Percentiles rank a stretch among this genome's conserved stretches.
Conservation (phyloP, 2,113 vertebrate genomes). For the Hucho hucho region DNA sequence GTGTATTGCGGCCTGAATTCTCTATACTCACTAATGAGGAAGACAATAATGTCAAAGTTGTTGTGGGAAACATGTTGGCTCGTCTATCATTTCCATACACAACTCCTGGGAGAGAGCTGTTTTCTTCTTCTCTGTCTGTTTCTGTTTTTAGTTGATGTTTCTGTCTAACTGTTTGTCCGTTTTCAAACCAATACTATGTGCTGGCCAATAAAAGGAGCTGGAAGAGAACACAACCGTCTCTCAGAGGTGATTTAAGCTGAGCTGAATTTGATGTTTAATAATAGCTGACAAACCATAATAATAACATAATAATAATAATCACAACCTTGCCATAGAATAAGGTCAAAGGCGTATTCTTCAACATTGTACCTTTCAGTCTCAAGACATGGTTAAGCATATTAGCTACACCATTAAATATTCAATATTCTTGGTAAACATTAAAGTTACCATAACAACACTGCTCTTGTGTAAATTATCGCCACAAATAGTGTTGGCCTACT, state of each 20-base stretch:
- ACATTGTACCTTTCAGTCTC: not conserved
- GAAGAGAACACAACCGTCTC: constrained; percentile 45
- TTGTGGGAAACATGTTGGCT: constrained; percentile 82
- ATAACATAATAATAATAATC: not conserved
- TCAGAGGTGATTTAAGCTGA: constrained; percentile 75
- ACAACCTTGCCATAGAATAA: not conserved
- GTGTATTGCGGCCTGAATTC: constrained; percentile 82
- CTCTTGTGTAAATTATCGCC: not conserved
- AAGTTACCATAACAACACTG: constrained; percentile 2
- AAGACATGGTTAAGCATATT: not conserved
- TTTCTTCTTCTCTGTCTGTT: constrained; percentile 72
- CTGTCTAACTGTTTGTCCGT: constrained; percentile 47
- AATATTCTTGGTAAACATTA: not conserved
- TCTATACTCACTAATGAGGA: constrained; percentile 77
- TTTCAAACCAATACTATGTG: constrained; percentile 37
- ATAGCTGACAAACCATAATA: not conserved
- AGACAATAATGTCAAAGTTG: constrained; percentile 85
- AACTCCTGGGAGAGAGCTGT: constrained; percentile 86
- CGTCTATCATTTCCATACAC: constrained; percentile 78
- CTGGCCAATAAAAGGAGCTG: constrained; percentile 31
- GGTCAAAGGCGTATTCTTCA: too few species aligned
- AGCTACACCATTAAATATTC: not conserved
- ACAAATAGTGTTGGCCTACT: not conserved
- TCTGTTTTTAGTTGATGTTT: constrained; percentile 25
- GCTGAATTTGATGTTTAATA: constrained; percentile 6